Conservation (phyloP, 1,140 invertebrate species). For the Formica selysi region DNA sequence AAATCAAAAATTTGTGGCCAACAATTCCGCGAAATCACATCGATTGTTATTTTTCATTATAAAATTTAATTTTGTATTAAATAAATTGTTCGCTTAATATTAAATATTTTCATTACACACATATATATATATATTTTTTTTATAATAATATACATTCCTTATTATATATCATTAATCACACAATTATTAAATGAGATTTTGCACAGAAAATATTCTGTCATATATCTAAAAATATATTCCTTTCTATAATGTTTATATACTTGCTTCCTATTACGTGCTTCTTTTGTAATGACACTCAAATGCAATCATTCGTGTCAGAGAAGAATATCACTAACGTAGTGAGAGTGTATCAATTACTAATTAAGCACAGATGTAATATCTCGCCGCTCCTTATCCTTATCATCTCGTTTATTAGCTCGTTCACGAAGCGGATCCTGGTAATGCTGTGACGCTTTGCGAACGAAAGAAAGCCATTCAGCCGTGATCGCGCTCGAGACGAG, state of each 20-base stretch:
- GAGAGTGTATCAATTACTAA: not conserved
- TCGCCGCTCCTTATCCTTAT: constrained; percentile 9
- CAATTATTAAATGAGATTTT: not conserved
- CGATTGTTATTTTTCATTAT: not conserved
- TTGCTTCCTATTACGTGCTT: too few relatives aligned
- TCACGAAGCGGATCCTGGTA: not conserved
- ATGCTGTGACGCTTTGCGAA: not conserved
- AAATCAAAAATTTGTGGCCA: not conserved
- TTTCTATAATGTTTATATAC: too few relatives aligned
- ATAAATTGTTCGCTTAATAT: not conserved
- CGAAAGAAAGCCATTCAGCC: constrained; percentile 34
- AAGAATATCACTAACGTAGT: not conserved
- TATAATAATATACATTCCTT: too few relatives aligned
- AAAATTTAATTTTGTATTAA: not conserved
- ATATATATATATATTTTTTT: too few relatives aligned
- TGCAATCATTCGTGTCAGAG: not conserved
- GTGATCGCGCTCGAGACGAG: constrained; percentile 19
- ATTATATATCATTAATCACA: not conserved
- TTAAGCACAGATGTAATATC: constrained; percentile 18
- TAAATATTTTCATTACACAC: not conserved
- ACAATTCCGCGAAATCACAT: not conserved
- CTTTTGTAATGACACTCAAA: not conserved
- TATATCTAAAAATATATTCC: not conserved
- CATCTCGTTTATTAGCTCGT: not conserved
- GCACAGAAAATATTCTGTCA: not conserved